Base-by-base conservation (phyloP, 1,140 invertebrate species). In the Brachionus paranguensis region DNA sequence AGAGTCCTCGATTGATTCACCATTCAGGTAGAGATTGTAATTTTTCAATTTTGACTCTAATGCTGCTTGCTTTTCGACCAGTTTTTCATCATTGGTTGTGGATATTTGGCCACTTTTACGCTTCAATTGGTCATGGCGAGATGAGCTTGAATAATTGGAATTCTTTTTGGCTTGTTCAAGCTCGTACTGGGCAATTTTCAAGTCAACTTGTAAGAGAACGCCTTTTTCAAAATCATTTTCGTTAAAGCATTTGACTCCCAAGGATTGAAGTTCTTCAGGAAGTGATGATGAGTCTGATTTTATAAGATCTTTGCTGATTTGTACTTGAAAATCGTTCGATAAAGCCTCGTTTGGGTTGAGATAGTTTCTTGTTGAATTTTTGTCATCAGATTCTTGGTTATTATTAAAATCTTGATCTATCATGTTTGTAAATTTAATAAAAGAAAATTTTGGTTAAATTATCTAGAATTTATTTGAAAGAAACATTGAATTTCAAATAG, bases 151-250 rank as follows among this genome's bases (percentile, higher is more conserved):
- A 3, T 24, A n/a, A 33, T 81, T 47, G 3, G 24, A n/a, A 41
- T 60, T 43, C 12, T 81, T 81, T 37, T 81, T 60, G 12, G 64
- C 78, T 64, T 81, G 37, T 1, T 81, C 60, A 27, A 81, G 27
- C 29, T 81, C 78, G 27, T 64, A 81, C 17, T 81, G 29, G 27
- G 78, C 78, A 24, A 81, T 60, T 81, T 81, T 43, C 10, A 81
- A 29, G 27, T 81, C 78, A 3, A 81, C 78, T 81, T 81, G 78
- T 14, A 45, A 45, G 5, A 81, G 53, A 43, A 81, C 53, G 17
- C 78, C 78, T 64, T 64, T 24, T 68, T 81, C 78, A 17, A 81
- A 81, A 24, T 81, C 78, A 27, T 81, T 81, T 68, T 81, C 78
- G 64, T 81, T 47, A 27, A 43, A 81, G 43, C 20, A 24, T 43